A percentile compares a stretch with the other conserved stretches of the same genome.
These are phyloP conservation scores for Conus ventricosus DNA, from an alignment of 1,140 invertebrate species.

Conservation along the genomic window DNA sequence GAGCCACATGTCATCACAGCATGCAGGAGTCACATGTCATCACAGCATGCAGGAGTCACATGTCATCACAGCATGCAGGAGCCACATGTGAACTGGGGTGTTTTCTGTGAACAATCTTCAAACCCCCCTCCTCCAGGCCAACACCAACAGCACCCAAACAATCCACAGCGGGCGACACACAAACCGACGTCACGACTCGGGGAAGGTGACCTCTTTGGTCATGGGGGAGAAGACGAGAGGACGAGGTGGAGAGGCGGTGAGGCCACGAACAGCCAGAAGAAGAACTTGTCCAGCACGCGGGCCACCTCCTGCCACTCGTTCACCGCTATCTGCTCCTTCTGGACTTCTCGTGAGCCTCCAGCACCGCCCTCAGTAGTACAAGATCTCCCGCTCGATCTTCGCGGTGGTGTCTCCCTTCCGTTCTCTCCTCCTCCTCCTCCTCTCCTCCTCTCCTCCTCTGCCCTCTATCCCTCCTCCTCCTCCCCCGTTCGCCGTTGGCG, in stretches of 20 bases:
- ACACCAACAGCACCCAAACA: neutral
- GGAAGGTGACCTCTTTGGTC: constrained; percentile 56
- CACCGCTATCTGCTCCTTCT: constrained; percentile 52
- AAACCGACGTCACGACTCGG: constrained; percentile 27
- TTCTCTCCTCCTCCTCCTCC: neutral
- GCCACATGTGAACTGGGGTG: too few relatives aligned
- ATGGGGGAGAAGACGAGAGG: constrained; percentile 64
- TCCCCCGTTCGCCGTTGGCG: too few relatives aligned
- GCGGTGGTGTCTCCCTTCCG: constrained; percentile 23
- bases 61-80: too few relatives aligned
- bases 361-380: constrained; percentile 60
- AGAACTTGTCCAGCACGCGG: constrained; percentile 60
- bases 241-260: constrained; percentile 59
- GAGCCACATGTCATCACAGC: too few relatives aligned
- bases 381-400: constrained; percentile 57
- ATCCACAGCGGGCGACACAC: neutral
- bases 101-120: too few relatives aligned
- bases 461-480: constrained; percentile 47
- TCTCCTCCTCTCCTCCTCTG: constrained; percentile 35
- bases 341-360: constrained; percentile 57
- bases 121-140: too few relatives aligned
- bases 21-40: too few relatives aligned
- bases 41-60: too few relatives aligned
- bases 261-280: constrained; percentile 61
- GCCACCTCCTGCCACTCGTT: constrained; percentile 68